phyloP scores from a whole-genome alignment of 2,113 vertebrate species.

The Chunga burmeisteri region DNA sequence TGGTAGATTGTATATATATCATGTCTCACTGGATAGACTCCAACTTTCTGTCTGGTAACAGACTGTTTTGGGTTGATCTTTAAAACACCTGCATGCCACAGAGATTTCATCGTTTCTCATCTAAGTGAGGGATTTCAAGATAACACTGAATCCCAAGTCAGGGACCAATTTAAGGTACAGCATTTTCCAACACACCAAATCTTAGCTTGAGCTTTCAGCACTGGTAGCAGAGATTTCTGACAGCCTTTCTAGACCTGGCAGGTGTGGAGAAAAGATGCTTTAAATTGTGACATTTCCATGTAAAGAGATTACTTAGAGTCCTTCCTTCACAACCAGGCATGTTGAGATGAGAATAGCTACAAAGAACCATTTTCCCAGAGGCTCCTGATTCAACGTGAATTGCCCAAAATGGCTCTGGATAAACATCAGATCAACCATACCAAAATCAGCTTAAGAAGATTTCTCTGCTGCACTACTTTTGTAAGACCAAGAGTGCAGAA shows the following conservation, averaged over 20 bases:
- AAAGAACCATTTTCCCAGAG: not conserved
- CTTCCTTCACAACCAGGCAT: not conserved
- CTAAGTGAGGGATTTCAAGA: not conserved
- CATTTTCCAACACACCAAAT: not conserved
- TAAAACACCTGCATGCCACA: not conserved
- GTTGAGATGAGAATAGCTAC: not conserved
- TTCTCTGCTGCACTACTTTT: not conserved
- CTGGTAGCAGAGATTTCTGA: not conserved
- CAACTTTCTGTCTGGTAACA: not conserved
- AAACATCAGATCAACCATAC: not conserved
- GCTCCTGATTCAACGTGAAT: not conserved
- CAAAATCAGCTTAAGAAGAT: not conserved
- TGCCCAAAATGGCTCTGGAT: not conserved
- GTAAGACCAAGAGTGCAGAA: not conserved
- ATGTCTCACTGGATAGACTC: not conserved
- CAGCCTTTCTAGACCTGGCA: not conserved
- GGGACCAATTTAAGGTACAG: not conserved
- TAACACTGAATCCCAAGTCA: not conserved
- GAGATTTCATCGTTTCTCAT: not conserved
- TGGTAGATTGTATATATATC: not conserved
- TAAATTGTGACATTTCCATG: not conserved
- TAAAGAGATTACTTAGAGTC: not conserved
- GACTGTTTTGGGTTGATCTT: not conserved
- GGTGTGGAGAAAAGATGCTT: not conserved
- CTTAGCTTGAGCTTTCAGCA: not conserved